Conservation (phyloP, 2,797 vertebrate species). For the Apogon hyalosoma region DNA sequence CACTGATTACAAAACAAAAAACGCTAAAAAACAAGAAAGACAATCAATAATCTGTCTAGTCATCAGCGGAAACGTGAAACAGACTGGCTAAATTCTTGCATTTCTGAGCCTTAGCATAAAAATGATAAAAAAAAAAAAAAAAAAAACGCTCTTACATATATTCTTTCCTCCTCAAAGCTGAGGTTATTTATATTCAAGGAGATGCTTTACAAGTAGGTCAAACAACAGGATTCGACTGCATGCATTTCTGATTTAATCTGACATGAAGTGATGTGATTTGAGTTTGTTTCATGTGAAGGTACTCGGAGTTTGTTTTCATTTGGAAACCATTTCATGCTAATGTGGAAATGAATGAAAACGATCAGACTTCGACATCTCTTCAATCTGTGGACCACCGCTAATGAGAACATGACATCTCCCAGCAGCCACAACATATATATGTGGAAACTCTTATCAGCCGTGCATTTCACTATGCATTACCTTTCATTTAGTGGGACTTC, state of each 20-base stretch:
- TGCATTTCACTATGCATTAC: constrained; percentile 10
- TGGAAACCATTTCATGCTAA: constrained; percentile 20
- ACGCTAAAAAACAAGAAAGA: neutral
- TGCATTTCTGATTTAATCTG: constrained; percentile 54
- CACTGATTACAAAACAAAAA: neutral
- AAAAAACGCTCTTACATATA: neutral
- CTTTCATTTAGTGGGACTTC: constrained; percentile 16
- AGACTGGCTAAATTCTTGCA: constrained; percentile 27
- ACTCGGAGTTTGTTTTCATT: constrained; percentile 26
- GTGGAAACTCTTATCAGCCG: constrained; percentile 4
- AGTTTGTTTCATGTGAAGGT: constrained; percentile 38
- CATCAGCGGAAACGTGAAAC: constrained; percentile 27
- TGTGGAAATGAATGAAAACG: constrained; percentile 26
- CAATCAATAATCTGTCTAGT: constrained; percentile 5
- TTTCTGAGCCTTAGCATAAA: constrained; percentile 11
- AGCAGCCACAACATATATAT: neutral
- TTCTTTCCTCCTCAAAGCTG: constrained; percentile 32
- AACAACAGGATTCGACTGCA: constrained; percentile 39
- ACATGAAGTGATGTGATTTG: constrained; percentile 49
- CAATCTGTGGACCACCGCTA: too few relatives aligned
- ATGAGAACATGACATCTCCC: too few relatives aligned
- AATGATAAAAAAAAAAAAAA: constrained; percentile 3
- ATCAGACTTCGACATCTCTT: neutral
- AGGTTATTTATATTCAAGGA: constrained; percentile 57
- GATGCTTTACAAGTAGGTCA: constrained; percentile 66